Conservation (phyloP, 2,113 vertebrate genomes). For the Hydropotes inermis region DNA sequence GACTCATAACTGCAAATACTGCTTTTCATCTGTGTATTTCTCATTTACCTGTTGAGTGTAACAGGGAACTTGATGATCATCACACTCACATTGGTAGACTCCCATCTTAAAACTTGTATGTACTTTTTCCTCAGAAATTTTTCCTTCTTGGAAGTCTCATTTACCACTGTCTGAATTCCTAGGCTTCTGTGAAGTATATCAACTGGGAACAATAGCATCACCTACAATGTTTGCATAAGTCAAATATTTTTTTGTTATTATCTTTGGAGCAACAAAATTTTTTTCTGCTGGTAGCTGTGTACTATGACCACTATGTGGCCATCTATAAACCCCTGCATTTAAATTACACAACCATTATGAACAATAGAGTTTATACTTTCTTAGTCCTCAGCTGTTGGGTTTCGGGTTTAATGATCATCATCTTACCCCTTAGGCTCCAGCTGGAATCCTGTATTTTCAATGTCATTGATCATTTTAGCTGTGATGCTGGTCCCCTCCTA, state of each 20-base stretch:
- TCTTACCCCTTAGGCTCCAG: conserved; percentile 49
- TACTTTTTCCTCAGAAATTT: conserved; percentile 57
- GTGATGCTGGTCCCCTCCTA: conserved; percentile 46
- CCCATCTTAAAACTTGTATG: conserved; percentile 28
- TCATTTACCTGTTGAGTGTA: conserved; percentile 23
- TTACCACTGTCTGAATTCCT: conserved; percentile 43
- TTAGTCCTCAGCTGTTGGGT: conserved; percentile 49
- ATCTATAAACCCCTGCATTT: conserved; percentile 58
- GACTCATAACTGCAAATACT: conserved; percentile 23
- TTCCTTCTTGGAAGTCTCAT: conserved; percentile 50
- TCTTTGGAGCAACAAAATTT: conserved; percentile 58
- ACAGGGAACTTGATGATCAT: conserved; percentile 54
- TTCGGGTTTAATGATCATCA: conserved; percentile 43
- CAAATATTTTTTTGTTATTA: conserved; percentile 62
- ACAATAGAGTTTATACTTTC: not conserved
- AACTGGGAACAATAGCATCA: conserved; percentile 39
- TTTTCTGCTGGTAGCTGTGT: conserved; percentile 65
- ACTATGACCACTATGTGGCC: conserved; percentile 50
- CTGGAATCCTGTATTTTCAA: conserved; percentile 66
- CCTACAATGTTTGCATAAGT: conserved; percentile 53
- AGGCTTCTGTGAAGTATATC: conserved; percentile 51
- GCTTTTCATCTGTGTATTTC: conserved; percentile 48
- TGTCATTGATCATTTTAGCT: conserved; percentile 51
- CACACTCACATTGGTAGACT: conserved; percentile 21
- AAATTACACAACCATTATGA: conserved; percentile 46